Evolutionary conservation across 2,888 invertebrate genomes (phyloP).

Genomic region (Parnassius glacialis): DNA sequence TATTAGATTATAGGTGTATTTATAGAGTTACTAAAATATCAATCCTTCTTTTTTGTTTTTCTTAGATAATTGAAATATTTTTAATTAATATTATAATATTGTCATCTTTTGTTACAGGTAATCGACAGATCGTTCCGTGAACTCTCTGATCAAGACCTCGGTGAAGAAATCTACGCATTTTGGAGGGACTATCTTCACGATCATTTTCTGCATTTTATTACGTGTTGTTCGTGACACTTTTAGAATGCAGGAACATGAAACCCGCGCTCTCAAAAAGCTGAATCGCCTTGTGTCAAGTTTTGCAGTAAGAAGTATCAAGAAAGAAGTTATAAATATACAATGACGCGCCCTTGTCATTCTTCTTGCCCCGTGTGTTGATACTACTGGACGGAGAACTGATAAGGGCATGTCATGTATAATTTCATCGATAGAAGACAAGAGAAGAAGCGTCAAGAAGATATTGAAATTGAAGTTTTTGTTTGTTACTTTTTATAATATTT

Average conservation of each 20-base stretch:
- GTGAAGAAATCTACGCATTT: neutral
- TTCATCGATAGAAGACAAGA: conserved; percentile 36
- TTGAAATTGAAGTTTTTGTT: neutral
- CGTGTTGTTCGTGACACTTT: conserved; percentile 38
- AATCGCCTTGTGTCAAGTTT: conserved; percentile 1
- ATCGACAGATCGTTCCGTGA: neutral
- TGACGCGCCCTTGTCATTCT: conserved; percentile 95
- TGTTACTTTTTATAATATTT: neutral
- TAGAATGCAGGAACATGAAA: conserved; percentile 45
- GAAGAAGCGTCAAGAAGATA: conserved; percentile 13
- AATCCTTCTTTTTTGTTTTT: neutral
- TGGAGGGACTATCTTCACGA: conserved; percentile 10
- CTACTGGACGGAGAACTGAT: conserved; percentile 99
- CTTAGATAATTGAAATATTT: neutral
- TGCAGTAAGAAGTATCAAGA: neutral
- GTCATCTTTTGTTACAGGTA: conserved; percentile 11
- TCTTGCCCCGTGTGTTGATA: conserved; percentile 90
- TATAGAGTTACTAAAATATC: neutral
- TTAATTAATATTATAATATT: conserved; percentile 4
- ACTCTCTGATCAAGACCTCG: neutral
- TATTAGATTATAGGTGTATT: no score
- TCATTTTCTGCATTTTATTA: conserved; percentile 47
- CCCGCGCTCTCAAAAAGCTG: neutral
- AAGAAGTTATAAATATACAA: conserved; percentile 35
- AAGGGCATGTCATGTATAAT: conserved; percentile 89